phyloP scores from a whole-genome alignment of 2,888 invertebrate species.

The Celastrina argiolus region DNA sequence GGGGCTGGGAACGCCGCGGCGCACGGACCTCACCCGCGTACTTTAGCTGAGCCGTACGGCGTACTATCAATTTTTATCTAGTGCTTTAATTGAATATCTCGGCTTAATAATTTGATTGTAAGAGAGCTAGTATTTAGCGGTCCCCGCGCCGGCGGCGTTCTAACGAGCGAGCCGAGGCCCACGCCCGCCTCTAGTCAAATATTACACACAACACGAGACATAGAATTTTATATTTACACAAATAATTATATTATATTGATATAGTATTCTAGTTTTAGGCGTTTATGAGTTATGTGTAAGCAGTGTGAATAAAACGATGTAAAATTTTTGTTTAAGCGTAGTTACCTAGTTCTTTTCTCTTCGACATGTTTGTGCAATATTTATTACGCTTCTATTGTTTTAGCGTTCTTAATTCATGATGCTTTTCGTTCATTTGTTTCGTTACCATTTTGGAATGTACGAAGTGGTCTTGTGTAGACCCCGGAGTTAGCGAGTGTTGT shows the following conservation, averaged over 20 bases:
- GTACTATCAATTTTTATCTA: constrained; percentile 19
- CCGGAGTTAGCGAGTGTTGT: constrained; percentile 40
- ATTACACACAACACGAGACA: constrained; percentile 72
- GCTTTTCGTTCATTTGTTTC: constrained; percentile 44
- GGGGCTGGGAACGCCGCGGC: constrained; percentile 26
- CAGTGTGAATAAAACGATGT: constrained; percentile 50
- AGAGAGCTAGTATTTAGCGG: constrained; percentile 25
- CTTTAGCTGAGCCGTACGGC: constrained; percentile 15
- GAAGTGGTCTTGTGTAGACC: constrained; percentile 53
- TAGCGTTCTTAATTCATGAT: constrained; percentile 53
- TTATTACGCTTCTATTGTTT: constrained; percentile 71
- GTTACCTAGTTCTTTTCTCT: constrained; percentile 60
- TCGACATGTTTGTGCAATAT: constrained; percentile 64
- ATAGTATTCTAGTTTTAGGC: constrained; percentile 78
- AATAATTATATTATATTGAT: constrained; percentile 77
- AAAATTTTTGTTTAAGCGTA: constrained; percentile 37
- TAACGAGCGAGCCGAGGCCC: constrained; percentile 41
- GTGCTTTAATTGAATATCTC: constrained; percentile 24
- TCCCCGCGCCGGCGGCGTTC: constrained; percentile 34
- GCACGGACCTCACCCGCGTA: constrained; percentile 29
- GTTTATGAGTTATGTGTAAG: constrained; percentile 71
- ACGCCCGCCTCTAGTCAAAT: constrained; percentile 76
- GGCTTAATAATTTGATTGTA: constrained; percentile 19
- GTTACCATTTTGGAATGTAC: constrained; percentile 52
- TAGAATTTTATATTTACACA: constrained; percentile 79